phyloP scores from a whole-genome alignment of 2,888 invertebrate species.

The Caenorhabditis sp. region DNA sequence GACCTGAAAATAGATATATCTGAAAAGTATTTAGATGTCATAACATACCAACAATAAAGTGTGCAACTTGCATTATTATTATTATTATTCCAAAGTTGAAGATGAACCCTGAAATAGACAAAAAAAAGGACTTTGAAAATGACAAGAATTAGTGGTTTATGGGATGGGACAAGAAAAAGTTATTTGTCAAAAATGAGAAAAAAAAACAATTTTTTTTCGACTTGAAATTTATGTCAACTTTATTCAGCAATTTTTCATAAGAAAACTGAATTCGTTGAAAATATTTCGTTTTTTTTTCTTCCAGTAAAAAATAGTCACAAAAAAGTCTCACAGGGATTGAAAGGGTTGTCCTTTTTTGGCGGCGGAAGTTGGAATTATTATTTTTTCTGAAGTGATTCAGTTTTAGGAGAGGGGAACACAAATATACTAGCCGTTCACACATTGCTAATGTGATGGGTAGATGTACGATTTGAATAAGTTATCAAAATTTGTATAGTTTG shows the following conservation, averaged over 20 bases:
- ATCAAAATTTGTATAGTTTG: too few relatives aligned
- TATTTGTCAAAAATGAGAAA: neutral
- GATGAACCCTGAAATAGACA: neutral
- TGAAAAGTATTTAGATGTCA: constrained; percentile 1
- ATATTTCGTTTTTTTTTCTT: too few relatives aligned
- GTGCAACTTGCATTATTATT: constrained; percentile 25
- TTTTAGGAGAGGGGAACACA: too few relatives aligned
- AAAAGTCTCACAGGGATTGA: too few relatives aligned
- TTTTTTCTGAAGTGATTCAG: too few relatives aligned
- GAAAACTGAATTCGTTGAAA: neutral
- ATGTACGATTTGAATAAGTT: too few relatives aligned
- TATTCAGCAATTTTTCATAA: neutral
- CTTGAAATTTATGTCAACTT: neutral
- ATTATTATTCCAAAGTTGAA: constrained; percentile 1
- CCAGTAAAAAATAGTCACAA: neutral
- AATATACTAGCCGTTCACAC: too few relatives aligned
- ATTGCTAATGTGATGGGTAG: too few relatives aligned
- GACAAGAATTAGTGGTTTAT: neutral
- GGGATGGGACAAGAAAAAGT: neutral
- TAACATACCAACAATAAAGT: constrained; percentile 34
- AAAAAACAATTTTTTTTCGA: neutral
- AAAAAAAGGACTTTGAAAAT: neutral
- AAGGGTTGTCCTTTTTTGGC: too few relatives aligned
- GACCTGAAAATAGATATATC: neutral
- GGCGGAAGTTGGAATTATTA: too few relatives aligned